phyloP scores from a whole-genome alignment of 2,888 invertebrate genomes.

The Cryptocephalus moraei region DNA sequence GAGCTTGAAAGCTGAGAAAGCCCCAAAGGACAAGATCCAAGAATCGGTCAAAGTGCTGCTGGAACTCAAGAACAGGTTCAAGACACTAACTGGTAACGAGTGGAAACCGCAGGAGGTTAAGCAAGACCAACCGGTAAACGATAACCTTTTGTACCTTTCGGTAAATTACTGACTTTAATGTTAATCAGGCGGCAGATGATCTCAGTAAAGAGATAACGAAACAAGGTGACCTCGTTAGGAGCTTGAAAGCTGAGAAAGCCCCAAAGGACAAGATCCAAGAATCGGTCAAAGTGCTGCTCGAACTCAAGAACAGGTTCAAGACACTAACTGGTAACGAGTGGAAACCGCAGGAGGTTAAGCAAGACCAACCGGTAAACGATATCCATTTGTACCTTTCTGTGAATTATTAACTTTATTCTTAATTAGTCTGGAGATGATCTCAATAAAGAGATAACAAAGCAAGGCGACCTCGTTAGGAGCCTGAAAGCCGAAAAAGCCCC shows the following conservation, averaged over 20 bases:
- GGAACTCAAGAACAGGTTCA: slow-evolving; percentile 53
- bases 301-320: slow-evolving; percentile 49
- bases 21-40: slow-evolving; percentile 39
- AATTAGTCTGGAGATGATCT: too few species aligned
- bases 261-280: slow-evolving; percentile 44
- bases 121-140: too few species aligned
- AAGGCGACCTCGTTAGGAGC: slow-evolving; percentile 44
- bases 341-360: slow-evolving; percentile 34
- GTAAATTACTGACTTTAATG: too few species aligned
- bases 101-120: too few species aligned
- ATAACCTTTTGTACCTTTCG: too few species aligned
- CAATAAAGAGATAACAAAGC: slow-evolving; percentile 27
- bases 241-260: slow-evolving; percentile 45
- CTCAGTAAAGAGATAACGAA: slow-evolving; percentile 33
- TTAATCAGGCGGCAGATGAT: slow-evolving; percentile 8
- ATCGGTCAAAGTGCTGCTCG: slow-evolving; percentile 46
- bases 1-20: slow-evolving; percentile 42
- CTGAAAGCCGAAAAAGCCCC: slow-evolving; percentile 46
- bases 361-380: too few species aligned
- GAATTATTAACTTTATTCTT: too few species aligned
- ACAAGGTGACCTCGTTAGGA: slow-evolving; percentile 42
- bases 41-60: slow-evolving; percentile 42
- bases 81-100: slow-evolving; percentile 24
- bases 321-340: slow-evolving; percentile 46
- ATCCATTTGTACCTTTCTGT: background rate